Conservation (phyloP, 2,888 invertebrate genomes). For the Volucella inanis region DNA sequence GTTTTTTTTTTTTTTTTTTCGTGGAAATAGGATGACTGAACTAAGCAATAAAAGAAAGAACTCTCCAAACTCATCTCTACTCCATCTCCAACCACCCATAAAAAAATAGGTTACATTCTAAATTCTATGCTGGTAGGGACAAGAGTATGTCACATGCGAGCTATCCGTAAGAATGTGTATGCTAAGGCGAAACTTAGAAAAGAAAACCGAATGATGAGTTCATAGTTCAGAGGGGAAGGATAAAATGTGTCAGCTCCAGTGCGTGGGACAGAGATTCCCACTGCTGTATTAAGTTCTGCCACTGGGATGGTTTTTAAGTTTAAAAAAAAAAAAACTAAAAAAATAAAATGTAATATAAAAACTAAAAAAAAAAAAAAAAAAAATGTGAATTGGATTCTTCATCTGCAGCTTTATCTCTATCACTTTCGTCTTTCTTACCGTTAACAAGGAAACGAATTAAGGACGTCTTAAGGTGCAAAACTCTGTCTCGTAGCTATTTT, state of each 20-base stretch:
- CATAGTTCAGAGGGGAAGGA: slow-evolving; percentile 20
- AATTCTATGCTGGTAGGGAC: slow-evolving; percentile 27
- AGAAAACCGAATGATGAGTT: slow-evolving; percentile 33
- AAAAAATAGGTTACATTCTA: slow-evolving; percentile 56
- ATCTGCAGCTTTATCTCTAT: neutral
- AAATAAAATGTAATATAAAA: too few relatives aligned
- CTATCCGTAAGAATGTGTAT: neutral
- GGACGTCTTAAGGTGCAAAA: slow-evolving; percentile 32
- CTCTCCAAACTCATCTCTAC: neutral
- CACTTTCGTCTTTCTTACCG: slow-evolving; percentile 12
- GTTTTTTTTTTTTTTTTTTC: neutral
- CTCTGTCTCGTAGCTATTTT: slow-evolving; percentile 23
- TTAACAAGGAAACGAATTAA: slow-evolving; percentile 65
- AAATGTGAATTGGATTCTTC: slow-evolving; percentile 3
- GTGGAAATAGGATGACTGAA: slow-evolving; percentile 57
- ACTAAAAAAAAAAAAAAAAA: too few relatives aligned
- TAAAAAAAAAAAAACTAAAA: too few relatives aligned
- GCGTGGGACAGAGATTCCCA: neutral
- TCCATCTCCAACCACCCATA: neutral
- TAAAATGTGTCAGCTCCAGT: slow-evolving; percentile 7
- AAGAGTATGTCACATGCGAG: slow-evolving; percentile 41
- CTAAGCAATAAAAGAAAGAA: slow-evolving; percentile 49
- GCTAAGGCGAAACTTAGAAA: neutral
- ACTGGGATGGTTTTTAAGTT: neutral
- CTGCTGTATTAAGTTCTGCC: slow-evolving; percentile 14